phyloP scores from a whole-genome alignment of 2,888 invertebrate species.

The Phasia obesa region DNA sequence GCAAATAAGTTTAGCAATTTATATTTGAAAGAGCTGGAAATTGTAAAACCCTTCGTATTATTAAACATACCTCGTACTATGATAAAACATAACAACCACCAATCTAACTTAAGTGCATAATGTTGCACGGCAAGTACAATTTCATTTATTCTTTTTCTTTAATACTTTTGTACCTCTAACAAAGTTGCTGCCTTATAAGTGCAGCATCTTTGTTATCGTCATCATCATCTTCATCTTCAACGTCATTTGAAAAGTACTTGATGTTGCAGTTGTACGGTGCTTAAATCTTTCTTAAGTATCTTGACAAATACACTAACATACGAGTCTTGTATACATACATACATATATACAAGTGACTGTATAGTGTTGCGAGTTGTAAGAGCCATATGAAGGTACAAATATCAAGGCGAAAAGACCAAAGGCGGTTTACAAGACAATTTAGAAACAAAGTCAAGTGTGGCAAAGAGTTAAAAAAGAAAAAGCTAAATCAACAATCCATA shows the following conservation, averaged over 20 bases:
- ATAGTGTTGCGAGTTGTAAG: slow-evolving; percentile 23
- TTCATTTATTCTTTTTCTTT: slow-evolving; percentile 17
- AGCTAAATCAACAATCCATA: slow-evolving; percentile 51
- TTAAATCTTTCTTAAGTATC: slow-evolving; percentile 70
- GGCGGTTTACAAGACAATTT: slow-evolving; percentile 60
- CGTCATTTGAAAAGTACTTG: slow-evolving; percentile 70
- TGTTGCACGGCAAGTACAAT: slow-evolving; percentile 58
- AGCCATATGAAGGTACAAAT: slow-evolving; percentile 51
- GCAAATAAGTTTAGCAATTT: no score
- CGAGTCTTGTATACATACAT: background rate
- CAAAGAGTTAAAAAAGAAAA: slow-evolving; percentile 25
- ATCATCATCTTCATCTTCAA: slow-evolving; percentile 74
- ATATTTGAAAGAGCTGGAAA: no score
- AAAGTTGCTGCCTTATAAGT: slow-evolving; percentile 50
- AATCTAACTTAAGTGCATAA: slow-evolving; percentile 65
- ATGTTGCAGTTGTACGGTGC: slow-evolving; percentile 70
- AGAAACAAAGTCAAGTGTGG: slow-evolving; percentile 55
- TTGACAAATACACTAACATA: slow-evolving; percentile 58
- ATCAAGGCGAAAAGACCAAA: slow-evolving; percentile 58
- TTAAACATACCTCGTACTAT: background rate
- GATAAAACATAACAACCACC: slow-evolving; percentile 48
- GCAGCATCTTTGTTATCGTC: slow-evolving; percentile 57
- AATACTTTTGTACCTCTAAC: background rate
- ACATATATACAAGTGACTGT: slow-evolving; percentile 24
- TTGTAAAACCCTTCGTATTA: no score